A percentile compares a stretch with the other conserved stretches of the same genome.
phyloP scores from a whole-genome alignment of 2,888 invertebrate species.

The Harpalus rubripes region DNA sequence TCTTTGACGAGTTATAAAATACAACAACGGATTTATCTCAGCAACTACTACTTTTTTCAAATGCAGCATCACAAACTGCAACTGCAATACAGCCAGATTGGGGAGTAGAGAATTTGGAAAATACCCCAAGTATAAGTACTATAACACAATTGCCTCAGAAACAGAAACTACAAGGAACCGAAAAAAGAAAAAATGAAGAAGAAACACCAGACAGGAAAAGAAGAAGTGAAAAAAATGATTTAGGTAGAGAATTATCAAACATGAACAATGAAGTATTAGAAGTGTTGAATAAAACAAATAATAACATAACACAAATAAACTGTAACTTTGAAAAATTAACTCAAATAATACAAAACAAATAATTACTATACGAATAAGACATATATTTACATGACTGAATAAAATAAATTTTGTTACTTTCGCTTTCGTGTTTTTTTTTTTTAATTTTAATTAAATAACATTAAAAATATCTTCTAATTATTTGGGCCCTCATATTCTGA shows the following conservation, averaged over 20 bases:
- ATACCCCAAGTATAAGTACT: neutral
- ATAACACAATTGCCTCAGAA: neutral
- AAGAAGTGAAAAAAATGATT: neutral
- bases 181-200: neutral
- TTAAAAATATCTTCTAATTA: conserved; percentile 6
- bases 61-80: neutral
- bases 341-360: too few relatives aligned
- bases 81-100: neutral
- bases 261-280: too few relatives aligned
- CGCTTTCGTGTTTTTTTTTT: too few relatives aligned
- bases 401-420: too few relatives aligned
- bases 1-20: neutral
- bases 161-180: neutral
- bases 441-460: neutral
- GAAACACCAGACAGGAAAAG: neutral
- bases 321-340: too few relatives aligned
- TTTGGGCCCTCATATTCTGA: neutral
- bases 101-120: neutral
- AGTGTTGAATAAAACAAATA: too few relatives aligned
- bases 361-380: too few relatives aligned
- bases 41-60: neutral
- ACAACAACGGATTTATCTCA: neutral
- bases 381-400: too few relatives aligned
- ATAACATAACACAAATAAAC: too few relatives aligned
- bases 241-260: too few relatives aligned